Evolutionary conservation across 2,888 invertebrate species (phyloP).

Genomic region (Cephus sareptanus): DNA sequence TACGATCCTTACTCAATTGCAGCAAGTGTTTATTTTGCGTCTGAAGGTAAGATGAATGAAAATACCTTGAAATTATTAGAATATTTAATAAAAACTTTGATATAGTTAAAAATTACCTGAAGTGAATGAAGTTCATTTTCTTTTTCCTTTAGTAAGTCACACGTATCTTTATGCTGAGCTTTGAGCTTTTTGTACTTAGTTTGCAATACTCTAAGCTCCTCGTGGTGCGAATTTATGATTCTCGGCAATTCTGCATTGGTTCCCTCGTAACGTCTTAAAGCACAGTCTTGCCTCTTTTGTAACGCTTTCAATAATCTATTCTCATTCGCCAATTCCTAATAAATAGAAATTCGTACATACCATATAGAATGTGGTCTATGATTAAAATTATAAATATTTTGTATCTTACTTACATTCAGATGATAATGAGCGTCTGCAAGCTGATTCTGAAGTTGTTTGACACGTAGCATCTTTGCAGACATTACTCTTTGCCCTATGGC

Average conservation of each 20-base stretch:
- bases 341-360: conserved; percentile 19
- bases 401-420: conserved; percentile 71
- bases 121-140: conserved; percentile 75
- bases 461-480: conserved; percentile 80
- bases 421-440: conserved; percentile 83
- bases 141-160: conserved; percentile 75
- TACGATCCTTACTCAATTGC: conserved; percentile 78
- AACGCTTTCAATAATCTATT: conserved; percentile 80
- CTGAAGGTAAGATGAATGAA: conserved; percentile 31
- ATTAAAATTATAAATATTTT: conserved; percentile 3
- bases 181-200: conserved; percentile 77
- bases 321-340: conserved; percentile 76
- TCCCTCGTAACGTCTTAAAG: conserved; percentile 82
- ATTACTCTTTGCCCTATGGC: conserved; percentile 72
- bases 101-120: conserved; percentile 54
- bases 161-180: conserved; percentile 72
- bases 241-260: conserved; percentile 83
- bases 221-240: conserved; percentile 80
- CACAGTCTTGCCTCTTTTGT: conserved; percentile 84
- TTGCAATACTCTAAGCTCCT: conserved; percentile 80
- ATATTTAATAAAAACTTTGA: background rate
- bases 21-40: conserved; percentile 79
- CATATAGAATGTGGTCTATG: background rate
- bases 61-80: background rate
- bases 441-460: conserved; percentile 84